A percentile compares a stretch with the other conserved stretches of the same genome.
These are phyloP conservation scores for Pollenia labialis DNA, from an alignment of 2,888 invertebrate species.

Conservation along the genomic window DNA sequence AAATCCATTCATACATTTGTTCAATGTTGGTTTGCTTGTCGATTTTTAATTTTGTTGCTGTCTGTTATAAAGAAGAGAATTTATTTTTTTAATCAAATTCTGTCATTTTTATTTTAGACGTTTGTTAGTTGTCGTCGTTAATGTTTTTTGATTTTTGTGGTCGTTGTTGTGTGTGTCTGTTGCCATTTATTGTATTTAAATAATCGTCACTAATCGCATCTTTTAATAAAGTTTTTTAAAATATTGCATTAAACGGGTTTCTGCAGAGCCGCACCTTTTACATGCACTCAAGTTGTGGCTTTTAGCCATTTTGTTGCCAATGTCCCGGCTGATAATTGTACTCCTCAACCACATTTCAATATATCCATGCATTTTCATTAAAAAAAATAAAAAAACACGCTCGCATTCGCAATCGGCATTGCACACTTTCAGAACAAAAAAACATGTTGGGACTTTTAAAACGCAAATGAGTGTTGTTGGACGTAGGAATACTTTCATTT, in stretches of 20 bases:
- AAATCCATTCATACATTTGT: conserved; percentile 1
- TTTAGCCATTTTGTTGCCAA: conserved; percentile 55
- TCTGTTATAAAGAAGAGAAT: conserved; percentile 64
- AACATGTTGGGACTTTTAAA: conserved; percentile 19
- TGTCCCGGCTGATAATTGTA: conserved; percentile 19
- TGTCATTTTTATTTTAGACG: conserved; percentile 38
- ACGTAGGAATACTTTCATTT: background rate
- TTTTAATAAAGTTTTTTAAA: conserved; percentile 76
- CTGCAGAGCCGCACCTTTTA: conserved; percentile 57
- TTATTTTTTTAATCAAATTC: conserved; percentile 71
- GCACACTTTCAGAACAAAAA: conserved; percentile 38
- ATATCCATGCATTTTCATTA: conserved; percentile 29
- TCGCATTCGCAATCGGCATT: background rate
- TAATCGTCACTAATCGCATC: conserved; percentile 65
- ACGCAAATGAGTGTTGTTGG: conserved; percentile 4
- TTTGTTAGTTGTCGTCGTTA: conserved; percentile 20
- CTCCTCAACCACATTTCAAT: conserved; percentile 21
- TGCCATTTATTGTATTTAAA: conserved; percentile 59
- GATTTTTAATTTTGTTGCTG: conserved; percentile 22
- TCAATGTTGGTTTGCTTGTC: background rate
- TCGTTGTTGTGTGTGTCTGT: conserved; percentile 33
- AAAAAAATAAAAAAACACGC: conserved; percentile 24
- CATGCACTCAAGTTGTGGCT: conserved; percentile 19
- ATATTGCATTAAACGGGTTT: conserved; percentile 77
- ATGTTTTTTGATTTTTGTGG: background rate